phyloP scores from a whole-genome alignment of 2,113 vertebrate genomes.

The Alouatta palliata region DNA sequence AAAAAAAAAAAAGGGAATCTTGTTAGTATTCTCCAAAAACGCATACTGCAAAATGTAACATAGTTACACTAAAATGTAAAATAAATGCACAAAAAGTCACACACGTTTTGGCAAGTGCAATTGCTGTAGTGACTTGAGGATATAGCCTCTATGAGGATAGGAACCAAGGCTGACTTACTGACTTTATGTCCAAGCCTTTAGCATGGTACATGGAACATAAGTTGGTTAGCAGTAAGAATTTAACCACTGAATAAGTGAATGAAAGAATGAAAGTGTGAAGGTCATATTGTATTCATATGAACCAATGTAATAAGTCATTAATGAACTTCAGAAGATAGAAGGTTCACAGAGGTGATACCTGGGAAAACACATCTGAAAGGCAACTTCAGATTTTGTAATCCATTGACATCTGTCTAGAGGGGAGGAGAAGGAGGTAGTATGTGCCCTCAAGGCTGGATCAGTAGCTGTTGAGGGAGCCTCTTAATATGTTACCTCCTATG shows the following conservation, averaged over 20 bases:
- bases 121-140: neutral
- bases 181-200: neutral
- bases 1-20: neutral
- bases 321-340: neutral
- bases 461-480: neutral
- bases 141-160: rapidly evolving
- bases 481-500: neutral
- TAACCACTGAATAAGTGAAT: neutral
- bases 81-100: too few species aligned
- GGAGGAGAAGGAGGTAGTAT: neutral
- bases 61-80: too few species aligned
- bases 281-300: neutral
- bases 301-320: neutral
- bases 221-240: neutral
- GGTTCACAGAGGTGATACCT: neutral
- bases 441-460: neutral
- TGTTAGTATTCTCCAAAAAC: neutral
- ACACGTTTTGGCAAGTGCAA: neutral
- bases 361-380: neutral
- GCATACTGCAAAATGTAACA: neutral
- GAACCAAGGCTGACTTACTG: too few species aligned
- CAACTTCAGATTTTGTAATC: neutral
- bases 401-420: neutral
- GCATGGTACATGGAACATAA: neutral
- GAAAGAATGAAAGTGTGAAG: neutral